A percentile compares a stretch with the other conserved stretches of the same genome.
Conservation (phyloP, 2,888 invertebrate species). For the Cephus rjabovi region DNA sequence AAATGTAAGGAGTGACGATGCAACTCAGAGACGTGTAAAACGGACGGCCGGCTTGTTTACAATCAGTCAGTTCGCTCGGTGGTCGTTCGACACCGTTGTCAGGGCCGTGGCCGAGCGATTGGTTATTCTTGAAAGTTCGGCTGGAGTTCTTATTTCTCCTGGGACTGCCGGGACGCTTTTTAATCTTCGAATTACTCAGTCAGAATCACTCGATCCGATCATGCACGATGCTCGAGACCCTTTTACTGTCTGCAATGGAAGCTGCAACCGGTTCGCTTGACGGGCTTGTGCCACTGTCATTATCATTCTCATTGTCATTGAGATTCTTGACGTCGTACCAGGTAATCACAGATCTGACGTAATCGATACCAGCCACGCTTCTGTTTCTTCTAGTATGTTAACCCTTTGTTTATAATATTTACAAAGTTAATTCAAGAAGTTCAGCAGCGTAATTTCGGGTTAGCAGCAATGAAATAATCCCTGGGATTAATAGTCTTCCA, state of each 20-base stretch:
- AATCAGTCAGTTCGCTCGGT: background rate
- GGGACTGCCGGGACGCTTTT: background rate
- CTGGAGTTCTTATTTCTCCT: background rate
- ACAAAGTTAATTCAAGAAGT: background rate
- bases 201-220: background rate
- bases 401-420: background rate
- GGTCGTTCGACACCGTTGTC: conserved; percentile 37
- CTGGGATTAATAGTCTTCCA: background rate
- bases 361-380: background rate
- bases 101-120: conserved; percentile 27
- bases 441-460: background rate
- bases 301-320: background rate
- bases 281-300: background rate
- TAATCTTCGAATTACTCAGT: background rate
- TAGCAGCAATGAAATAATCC: background rate
- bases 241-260: background rate
- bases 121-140: background rate
- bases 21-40: background rate
- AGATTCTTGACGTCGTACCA: background rate
- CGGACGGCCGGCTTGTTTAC: background rate
- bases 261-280: background rate
- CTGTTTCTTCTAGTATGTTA: background rate
- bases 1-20: background rate
- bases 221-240: background rate
- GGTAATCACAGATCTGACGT: background rate